Evolutionary conservation across 2,797 vertebrate genomes (phyloP).

Genomic region (Falco columbarius): DNA sequence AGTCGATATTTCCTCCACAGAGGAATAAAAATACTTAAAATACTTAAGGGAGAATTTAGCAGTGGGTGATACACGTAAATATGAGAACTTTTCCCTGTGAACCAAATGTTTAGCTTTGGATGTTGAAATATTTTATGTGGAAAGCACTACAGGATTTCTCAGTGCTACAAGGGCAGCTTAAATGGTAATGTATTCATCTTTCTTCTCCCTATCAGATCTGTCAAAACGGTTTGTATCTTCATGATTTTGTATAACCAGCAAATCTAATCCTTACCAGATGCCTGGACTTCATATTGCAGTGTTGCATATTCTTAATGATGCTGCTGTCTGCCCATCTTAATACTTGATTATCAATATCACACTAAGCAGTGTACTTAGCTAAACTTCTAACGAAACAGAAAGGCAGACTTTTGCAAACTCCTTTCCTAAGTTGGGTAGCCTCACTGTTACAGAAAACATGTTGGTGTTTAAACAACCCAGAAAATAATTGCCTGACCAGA

Average conservation of each 20-base stretch:
- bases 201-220: slow-evolving; percentile 35
- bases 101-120: slow-evolving; percentile 39
- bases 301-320: slow-evolving; percentile 24
- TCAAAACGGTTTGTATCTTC: slow-evolving; percentile 43
- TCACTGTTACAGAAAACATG: neutral
- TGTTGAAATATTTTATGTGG: slow-evolving; percentile 51
- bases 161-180: slow-evolving; percentile 18
- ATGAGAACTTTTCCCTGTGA: neutral
- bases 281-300: neutral
- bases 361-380: neutral
- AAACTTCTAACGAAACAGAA: slow-evolving; percentile 27
- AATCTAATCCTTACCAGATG: slow-evolving; percentile 57
- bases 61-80: neutral
- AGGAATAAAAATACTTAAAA: slow-evolving; percentile 16
- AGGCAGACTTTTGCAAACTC: neutral
- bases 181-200: slow-evolving; percentile 17
- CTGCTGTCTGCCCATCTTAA: slow-evolving; percentile 5
- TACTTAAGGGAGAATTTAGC: neutral
- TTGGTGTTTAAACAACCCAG: slow-evolving; percentile 49
- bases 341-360: neutral
- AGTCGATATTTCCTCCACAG: neutral
- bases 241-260: slow-evolving; percentile 33
- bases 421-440: neutral
- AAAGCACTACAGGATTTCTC: slow-evolving; percentile 26
- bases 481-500: slow-evolving; percentile 57